Base-by-base conservation (phyloP, 2,113 vertebrate genomes). In the Grammomys dolichurus region DNA sequence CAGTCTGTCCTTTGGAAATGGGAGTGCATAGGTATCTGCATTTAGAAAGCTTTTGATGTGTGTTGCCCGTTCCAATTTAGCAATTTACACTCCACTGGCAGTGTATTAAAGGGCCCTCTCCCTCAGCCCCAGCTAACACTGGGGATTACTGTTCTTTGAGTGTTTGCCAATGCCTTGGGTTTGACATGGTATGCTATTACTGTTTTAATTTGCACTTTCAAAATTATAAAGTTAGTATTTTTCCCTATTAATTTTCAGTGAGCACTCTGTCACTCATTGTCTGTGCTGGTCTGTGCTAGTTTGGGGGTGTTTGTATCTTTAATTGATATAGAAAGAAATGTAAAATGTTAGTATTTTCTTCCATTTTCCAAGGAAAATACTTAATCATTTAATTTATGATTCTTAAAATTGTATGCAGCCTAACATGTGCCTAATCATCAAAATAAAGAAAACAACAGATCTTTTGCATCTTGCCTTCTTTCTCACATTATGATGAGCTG, bases 11-110 rank as follows among this genome's bases (percentile, higher is more conserved):
- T 90, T 93, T 91, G 60, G 95, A 92, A 80, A 88, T 14, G 20
- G 46, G n/a, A 90, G 76, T 90, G 43, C 9, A 48, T 93, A 95
- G 43, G 33, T 33, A 73, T 94, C 77, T 20, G 31, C 31, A 40
- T 92, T 97, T 82, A 93, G 88, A 95, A 96, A 95, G 89, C 72
- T 92, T 95, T 96, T 86, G 94, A 96, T 86, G 76, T 81, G 10
- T 10, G 43, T 43, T 91, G 90, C 51, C 51, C 46, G 51, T 31
- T 95, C 75, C 88, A 81, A 58, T 88, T 96, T 95, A 88, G 88
- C 65, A 46, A 60, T 92, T 87, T 90, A 93, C 33, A 85, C 93
- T 78, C 73, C n/a, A 16, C 91, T 94, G 89, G 93, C 65, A 82
- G 54, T 22, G 7, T 94, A 60, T 80, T 56, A 94, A 93, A 97